Evolutionary conservation across 1,140 invertebrate genomes (phyloP), one percentile per base, ranked within the genome.

Genomic region (Chymomyza costata): DNA sequence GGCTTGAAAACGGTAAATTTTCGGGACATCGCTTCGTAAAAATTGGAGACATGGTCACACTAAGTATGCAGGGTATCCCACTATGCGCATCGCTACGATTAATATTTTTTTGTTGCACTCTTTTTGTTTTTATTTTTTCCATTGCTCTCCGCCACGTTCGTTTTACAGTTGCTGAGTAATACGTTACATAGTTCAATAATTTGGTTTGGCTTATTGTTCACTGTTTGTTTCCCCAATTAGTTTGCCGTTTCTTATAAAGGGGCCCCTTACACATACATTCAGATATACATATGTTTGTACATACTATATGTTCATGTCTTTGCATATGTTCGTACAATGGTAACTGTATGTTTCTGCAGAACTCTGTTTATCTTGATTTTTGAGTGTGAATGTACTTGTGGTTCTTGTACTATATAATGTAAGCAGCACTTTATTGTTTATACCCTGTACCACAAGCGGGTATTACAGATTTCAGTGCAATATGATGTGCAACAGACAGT

Each of bases 121-220:
- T 5, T 37, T 5, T 37, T 37, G 3, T 37, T 37, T 3, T 11
- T 37, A 3, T 37, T 37, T 3, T 11, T 37, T 37, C n/a, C n/a
- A 6, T 11, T 37, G n/a, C n/a, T 11, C n/a, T 6, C n/a, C 3
- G 5, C n/a, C 18, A 15, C 34, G 5, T n/a, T 8, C n/a, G 6
- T 31, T 34, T 38, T 62, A 46, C 61, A 58, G 35, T 65, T 59
- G 28, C 54, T 78, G 73, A 80, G 67, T 78, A 80, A 81, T n/a
- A n/a, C n/a, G n/a, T n/a, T n/a, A n/a, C n/a, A n/a, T 76, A 58
- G 71, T 62, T 78, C 71, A 78, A 78, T 76, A 76, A 76, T 76
- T 76, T 71, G 71, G 54, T 56, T 76, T 32, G 38, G 43, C 43
- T 18, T 13, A 30, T 30, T 30, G 6, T 6, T 6, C 28, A 30